Percentiles rank a stretch among this genome's conserved stretches.
Evolutionary conservation across 2,113 vertebrate species (phyloP).

Genomic region (Gambusia affinis): DNA sequence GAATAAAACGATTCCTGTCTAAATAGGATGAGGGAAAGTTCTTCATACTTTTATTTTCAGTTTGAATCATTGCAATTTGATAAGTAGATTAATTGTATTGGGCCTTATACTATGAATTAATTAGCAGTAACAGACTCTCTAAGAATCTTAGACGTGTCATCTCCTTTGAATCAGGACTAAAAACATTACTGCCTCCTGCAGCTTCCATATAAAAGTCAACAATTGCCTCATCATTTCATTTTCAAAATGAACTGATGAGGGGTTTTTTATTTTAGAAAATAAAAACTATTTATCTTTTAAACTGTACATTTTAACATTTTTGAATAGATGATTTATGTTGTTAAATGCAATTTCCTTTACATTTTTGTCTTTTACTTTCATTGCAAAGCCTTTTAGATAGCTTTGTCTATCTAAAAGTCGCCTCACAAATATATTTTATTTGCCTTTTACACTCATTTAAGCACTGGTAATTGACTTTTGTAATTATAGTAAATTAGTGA

Average conservation of each 20-base stretch:
- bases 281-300: too few relatives aligned
- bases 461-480: constrained; percentile 34
- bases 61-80: not conserved
- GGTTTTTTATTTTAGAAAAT: too few relatives aligned
- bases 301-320: not conserved
- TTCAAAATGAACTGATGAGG: too few relatives aligned
- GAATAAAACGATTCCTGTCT: too few relatives aligned
- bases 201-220: too few relatives aligned
- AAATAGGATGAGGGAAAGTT: too few relatives aligned
- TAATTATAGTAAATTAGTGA: constrained; percentile 54
- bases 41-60: not conserved
- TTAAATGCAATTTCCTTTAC: not conserved
- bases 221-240: too few relatives aligned
- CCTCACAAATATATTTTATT: not conserved
- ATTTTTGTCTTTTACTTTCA: constrained; percentile 29
- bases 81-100: not conserved
- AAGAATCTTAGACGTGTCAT: not conserved
- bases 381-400: not conserved
- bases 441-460: constrained; percentile 8
- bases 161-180: not conserved
- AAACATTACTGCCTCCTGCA: not conserved
- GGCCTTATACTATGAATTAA: too few relatives aligned
- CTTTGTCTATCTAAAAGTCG: not conserved
- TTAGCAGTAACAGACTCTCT: not conserved
- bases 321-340: not conserved